These are phyloP conservation scores for Odontomachus brunneus DNA, from an alignment of 1,140 invertebrate species.

Conservation along the genomic window DNA sequence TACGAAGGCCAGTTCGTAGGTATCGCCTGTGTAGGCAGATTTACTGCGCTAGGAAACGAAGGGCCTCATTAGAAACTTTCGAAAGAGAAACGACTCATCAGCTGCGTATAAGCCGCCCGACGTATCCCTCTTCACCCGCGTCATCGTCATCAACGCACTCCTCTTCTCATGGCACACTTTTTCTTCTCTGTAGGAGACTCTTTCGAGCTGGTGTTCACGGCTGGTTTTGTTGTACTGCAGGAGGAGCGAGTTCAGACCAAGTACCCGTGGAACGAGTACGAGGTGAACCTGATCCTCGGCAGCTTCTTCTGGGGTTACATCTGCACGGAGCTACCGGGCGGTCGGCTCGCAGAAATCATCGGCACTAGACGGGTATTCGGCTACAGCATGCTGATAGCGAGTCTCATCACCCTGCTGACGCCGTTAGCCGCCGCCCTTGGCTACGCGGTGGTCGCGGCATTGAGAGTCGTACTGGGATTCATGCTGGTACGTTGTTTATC, in stretches of 20 bases:
- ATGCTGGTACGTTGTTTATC: slow-evolving; percentile 87
- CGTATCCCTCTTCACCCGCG: background rate
- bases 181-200: background rate
- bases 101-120: too few relatives aligned
- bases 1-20: too few relatives aligned
- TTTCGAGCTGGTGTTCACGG: background rate
- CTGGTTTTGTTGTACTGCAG: slow-evolving; percentile 24
- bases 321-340: slow-evolving; percentile 94
- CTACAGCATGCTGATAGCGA: slow-evolving; percentile 93
- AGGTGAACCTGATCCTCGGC: slow-evolving; percentile 92
- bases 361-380: slow-evolving; percentile 94
- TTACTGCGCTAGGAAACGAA: too few relatives aligned
- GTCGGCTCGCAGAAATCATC: slow-evolving; percentile 92
- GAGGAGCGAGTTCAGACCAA: slow-evolving; percentile 80
- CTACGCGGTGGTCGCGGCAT: slow-evolving; percentile 87
- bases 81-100: too few relatives aligned
- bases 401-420: slow-evolving; percentile 92
- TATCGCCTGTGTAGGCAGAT: too few relatives aligned
- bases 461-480: slow-evolving; percentile 90
- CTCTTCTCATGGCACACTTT: background rate
- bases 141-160: background rate
- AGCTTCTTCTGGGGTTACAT: slow-evolving; percentile 97
- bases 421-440: slow-evolving; percentile 90
- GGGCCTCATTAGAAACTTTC: too few relatives aligned
- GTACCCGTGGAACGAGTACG: slow-evolving; percentile 90